phyloP scores from a whole-genome alignment of 2,888 invertebrate genomes.

The Operophtera brumata region DNA sequence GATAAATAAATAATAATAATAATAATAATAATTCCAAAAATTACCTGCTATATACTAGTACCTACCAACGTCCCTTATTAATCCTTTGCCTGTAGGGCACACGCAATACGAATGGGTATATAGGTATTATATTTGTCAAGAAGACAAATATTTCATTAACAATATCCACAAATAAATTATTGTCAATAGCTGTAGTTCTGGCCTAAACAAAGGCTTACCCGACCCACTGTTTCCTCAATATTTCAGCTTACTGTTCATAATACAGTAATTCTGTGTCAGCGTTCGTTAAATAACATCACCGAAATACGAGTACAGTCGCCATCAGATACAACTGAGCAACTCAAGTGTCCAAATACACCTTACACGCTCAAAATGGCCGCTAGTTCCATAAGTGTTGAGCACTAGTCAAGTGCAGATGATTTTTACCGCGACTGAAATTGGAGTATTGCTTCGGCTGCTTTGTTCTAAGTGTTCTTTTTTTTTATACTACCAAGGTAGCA shows the following conservation, averaged over 20 bases:
- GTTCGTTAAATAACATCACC: conserved; percentile 26
- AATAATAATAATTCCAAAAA: too few relatives aligned
- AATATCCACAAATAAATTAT: conserved; percentile 23
- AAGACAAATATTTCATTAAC: conserved; percentile 15
- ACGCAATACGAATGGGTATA: too few relatives aligned
- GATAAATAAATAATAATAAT: too few relatives aligned
- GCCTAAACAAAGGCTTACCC: conserved; percentile 23
- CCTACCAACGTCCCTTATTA: too few relatives aligned
- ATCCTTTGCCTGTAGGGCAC: too few relatives aligned
- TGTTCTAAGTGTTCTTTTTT: too few relatives aligned
- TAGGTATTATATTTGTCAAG: neutral
- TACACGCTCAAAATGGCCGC: neutral
- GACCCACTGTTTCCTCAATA: conserved; percentile 24
- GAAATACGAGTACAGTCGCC: conserved; percentile 16
- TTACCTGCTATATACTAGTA: too few relatives aligned
- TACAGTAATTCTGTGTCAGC: conserved; percentile 28
- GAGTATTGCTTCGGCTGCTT: too few relatives aligned
- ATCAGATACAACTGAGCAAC: conserved; percentile 17
- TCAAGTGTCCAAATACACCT: neutral
- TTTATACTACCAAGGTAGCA: too few relatives aligned
- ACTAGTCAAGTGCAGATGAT: neutral
- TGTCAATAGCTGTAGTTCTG: conserved; percentile 22
- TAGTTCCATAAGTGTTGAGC: neutral
- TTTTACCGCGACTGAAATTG: neutral
- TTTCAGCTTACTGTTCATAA: conserved; percentile 28